These are phyloP conservation scores for Taurulus bubalis DNA, from an alignment of 2,113 vertebrate species.

Conservation along the genomic window DNA sequence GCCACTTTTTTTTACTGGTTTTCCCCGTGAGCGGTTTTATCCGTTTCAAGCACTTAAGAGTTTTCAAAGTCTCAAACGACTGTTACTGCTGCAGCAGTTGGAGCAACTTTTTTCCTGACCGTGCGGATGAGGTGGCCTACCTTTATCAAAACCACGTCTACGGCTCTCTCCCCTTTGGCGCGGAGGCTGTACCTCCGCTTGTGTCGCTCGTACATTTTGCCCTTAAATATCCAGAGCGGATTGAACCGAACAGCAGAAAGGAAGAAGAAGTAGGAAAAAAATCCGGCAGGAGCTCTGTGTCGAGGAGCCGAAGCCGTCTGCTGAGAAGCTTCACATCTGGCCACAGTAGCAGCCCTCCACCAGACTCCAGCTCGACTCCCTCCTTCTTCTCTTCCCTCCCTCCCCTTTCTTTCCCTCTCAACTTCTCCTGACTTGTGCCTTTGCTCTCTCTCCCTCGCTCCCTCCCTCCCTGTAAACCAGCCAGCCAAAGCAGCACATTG, in stretches of 20 bases:
- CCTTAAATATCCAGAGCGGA: conserved; percentile 48
- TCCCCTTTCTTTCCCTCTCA: conserved; percentile 59
- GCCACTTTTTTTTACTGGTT: conserved; percentile 46
- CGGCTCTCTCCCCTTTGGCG: conserved; percentile 90
- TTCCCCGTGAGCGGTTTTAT: conserved; percentile 28
- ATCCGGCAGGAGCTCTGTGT: conserved; percentile 75
- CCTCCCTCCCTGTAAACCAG: conserved; percentile 44
- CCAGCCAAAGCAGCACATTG: conserved; percentile 32
- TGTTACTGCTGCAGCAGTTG: conserved; percentile 30
- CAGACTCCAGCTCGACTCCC: conserved; percentile 70
- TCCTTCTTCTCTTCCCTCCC: conserved; percentile 42
- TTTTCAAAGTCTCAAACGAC: conserved; percentile 44
- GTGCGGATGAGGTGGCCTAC: conserved; percentile 80
- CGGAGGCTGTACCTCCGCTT: conserved; percentile 95
- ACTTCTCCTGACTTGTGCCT: conserved; percentile 65
- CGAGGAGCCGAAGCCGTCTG: conserved; percentile 63
- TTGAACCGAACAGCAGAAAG: conserved; percentile 34
- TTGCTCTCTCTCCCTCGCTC: conserved; percentile 23
- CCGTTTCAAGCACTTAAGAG: conserved; percentile 41
- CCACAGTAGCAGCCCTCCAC: conserved; percentile 75
- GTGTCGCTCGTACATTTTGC: conserved; percentile 96
- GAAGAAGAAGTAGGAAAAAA: conserved; percentile 32
- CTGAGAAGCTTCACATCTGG: conserved; percentile 81
- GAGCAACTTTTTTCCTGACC: conserved; percentile 60
- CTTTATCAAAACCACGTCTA: conserved; percentile 97